These are phyloP conservation scores for Sylvietta virens DNA, from an alignment of 2,113 vertebrate genomes.

Conservation along the genomic window DNA sequence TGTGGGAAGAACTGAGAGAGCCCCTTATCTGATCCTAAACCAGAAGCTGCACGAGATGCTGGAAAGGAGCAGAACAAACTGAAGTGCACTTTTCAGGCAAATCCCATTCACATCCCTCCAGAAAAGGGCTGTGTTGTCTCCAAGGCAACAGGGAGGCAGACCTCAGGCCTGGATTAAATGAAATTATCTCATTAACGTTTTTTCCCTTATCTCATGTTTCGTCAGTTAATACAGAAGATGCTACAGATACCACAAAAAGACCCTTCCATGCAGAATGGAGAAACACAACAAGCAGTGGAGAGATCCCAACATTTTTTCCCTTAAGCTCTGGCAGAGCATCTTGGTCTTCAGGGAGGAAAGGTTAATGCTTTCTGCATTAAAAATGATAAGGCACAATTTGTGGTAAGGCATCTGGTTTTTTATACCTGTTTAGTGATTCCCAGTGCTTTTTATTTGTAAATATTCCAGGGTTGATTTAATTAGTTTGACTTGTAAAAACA, in stretches of 20 bases:
- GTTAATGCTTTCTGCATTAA: not conserved
- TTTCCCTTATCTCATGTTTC: not conserved
- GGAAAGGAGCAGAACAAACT: not conserved
- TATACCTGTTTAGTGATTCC: not conserved
- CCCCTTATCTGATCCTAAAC: not conserved
- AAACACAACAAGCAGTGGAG: not conserved
- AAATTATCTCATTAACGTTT: not conserved
- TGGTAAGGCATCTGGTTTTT: not conserved
- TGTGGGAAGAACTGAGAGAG: not conserved
- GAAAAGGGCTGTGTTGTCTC: not conserved
- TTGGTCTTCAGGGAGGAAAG: not conserved
- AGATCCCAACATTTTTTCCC: not conserved
- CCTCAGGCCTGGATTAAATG: not conserved
- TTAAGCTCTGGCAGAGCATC: not conserved
- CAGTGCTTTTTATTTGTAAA: not conserved
- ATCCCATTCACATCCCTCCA: not conserved
- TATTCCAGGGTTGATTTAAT: not conserved
- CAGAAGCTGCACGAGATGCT: not conserved
- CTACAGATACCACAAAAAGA: not conserved
- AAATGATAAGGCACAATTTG: not conserved
- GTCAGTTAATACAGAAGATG: not conserved
- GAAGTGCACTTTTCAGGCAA: not conserved
- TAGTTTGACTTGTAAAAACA: not conserved
- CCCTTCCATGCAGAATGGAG: not conserved
- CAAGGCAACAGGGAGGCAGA: slow-evolving; percentile 2